Conservation (phyloP, 2,888 invertebrate genomes). For the Polylopha cassiicola region DNA sequence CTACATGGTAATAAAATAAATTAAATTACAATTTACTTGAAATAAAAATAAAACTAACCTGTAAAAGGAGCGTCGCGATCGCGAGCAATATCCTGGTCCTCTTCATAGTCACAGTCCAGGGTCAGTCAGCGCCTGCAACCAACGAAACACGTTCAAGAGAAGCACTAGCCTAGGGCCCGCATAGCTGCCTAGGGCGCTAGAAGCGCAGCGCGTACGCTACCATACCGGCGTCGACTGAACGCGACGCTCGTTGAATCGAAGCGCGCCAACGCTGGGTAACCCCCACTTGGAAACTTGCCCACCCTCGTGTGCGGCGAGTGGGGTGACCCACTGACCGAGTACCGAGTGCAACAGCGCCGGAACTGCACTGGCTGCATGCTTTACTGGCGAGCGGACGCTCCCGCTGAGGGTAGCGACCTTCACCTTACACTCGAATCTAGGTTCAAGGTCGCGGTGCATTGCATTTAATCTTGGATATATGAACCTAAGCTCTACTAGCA, state of each 20-base stretch:
- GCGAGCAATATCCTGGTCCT: slow-evolving; percentile 69
- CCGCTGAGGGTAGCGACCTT: slow-evolving; percentile 66
- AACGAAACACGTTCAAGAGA: slow-evolving; percentile 59
- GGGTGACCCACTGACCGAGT: slow-evolving; percentile 74
- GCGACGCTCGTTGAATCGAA: slow-evolving; percentile 25
- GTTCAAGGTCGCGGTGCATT: slow-evolving; percentile 57
- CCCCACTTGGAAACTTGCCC: slow-evolving; percentile 24
- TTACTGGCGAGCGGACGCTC: slow-evolving; percentile 52
- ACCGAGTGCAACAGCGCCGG: slow-evolving; percentile 52
- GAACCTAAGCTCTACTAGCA: too few relatives aligned
- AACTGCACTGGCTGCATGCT: slow-evolving; percentile 67
- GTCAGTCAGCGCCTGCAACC: slow-evolving; percentile 64
- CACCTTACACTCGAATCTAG: slow-evolving; percentile 45
- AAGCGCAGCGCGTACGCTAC: slow-evolving; percentile 39
- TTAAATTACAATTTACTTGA: neutral
- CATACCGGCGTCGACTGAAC: slow-evolving; percentile 40
- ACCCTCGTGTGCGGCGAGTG: slow-evolving; percentile 34
- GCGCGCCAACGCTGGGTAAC: slow-evolving; percentile 26
- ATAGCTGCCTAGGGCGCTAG: slow-evolving; percentile 47
- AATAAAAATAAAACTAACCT: slow-evolving; percentile 47
- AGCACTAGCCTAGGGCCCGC: slow-evolving; percentile 45
- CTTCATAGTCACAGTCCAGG: slow-evolving; percentile 69
- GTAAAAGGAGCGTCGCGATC: slow-evolving; percentile 66
- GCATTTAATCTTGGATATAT: slow-evolving; percentile 25
- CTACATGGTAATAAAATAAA: too few relatives aligned